Base-by-base conservation (phyloP, 2,797 vertebrate genomes). In the Linurgus olivaceus region DNA sequence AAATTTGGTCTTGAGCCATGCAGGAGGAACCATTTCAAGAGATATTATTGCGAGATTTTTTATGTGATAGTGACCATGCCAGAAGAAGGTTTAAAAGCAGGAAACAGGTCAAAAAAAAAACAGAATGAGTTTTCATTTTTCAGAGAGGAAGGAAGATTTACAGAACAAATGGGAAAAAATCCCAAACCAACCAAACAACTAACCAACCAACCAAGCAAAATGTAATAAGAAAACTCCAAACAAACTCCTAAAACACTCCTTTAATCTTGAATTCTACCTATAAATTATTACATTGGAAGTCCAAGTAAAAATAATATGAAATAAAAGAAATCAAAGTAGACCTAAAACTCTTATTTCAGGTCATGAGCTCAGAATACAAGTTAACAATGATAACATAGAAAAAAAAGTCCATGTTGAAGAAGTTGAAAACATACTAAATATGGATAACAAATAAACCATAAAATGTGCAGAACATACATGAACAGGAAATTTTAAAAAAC, bases 161-260 rank as follows among this genome's bases (percentile, higher is more conserved):
- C 3, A 26, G 45, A 94, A 68, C 4, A 26, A 67, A 85, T n/a
- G 18, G 10, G 1, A 28, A 68, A 67, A 29, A 47, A 5, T 0
- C 10, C 12, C 5, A 52, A 29, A 24, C 12, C 16, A 31, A 50
- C 7, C 11, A 59, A n/a, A 20, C 19, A n/a, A 10, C 13, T 13
- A 40, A 52, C 6, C 18, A 52, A 52, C 29, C 12, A 24, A 25
- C 10, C 20, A 66, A 42, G 1, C 4, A 50, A 57, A 63, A 52
- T 4, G 1, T 8, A 71, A 35, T 3, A 51, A 42, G 24, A 19
- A 55, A 44, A n/a, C 9, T 16, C 11, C 6, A 42, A 40, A 35
- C 3, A n/a, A 48, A 8, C 0, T 2, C 8, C 4, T 37, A 28
- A 47, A 78, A 5, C 5, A 15, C 9, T 37, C 3, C n/a, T 50